Conservation (phyloP, 2,113 vertebrate species). For the Leptodactylus fuscus region DNA sequence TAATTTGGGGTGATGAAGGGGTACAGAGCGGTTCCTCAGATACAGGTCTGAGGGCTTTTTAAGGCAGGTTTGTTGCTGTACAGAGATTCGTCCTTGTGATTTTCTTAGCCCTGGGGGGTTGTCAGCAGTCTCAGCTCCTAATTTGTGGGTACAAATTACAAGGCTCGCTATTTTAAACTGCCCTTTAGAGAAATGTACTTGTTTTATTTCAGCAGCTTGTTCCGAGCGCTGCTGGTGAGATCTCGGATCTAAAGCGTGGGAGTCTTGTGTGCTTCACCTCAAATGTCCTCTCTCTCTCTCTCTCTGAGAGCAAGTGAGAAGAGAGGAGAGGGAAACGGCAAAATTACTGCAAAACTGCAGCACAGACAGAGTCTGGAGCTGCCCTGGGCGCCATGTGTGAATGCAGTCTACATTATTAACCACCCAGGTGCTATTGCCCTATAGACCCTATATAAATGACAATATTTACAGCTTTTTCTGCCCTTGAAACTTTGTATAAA, state of each 20-base stretch:
- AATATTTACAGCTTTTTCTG: too few species aligned
- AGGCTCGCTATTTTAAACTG: slow-evolving; percentile 50
- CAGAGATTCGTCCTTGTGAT: not conserved
- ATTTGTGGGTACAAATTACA: slow-evolving; percentile 59
- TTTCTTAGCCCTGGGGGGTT: slow-evolving; percentile 50
- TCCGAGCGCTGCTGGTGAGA: slow-evolving; percentile 54
- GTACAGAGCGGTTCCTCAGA: not conserved
- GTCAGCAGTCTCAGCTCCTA: slow-evolving; percentile 47
- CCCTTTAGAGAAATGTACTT: slow-evolving; percentile 56
- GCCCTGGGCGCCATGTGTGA: not conserved
- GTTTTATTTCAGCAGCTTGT: slow-evolving; percentile 59
- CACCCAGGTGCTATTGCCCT: too few species aligned
- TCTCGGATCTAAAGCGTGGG: slow-evolving; percentile 55
- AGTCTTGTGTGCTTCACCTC: slow-evolving; percentile 54
- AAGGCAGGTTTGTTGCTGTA: not conserved
- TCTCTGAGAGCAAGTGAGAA: slow-evolving; percentile 17
- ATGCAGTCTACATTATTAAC: too few species aligned
- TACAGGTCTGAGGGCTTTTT: not conserved
- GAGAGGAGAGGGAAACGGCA: not conserved
- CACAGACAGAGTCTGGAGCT: not conserved
- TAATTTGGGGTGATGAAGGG: not conserved
- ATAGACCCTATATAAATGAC: too few species aligned
- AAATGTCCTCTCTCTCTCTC: slow-evolving; percentile 48
- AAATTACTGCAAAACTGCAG: slow-evolving; percentile 10
- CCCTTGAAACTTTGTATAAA: too few species aligned